A percentile compares a stretch with the other conserved stretches of the same genome.
These are phyloP conservation scores for Mus pahari DNA, from an alignment of 2,113 vertebrate species.

Conservation along the genomic window DNA sequence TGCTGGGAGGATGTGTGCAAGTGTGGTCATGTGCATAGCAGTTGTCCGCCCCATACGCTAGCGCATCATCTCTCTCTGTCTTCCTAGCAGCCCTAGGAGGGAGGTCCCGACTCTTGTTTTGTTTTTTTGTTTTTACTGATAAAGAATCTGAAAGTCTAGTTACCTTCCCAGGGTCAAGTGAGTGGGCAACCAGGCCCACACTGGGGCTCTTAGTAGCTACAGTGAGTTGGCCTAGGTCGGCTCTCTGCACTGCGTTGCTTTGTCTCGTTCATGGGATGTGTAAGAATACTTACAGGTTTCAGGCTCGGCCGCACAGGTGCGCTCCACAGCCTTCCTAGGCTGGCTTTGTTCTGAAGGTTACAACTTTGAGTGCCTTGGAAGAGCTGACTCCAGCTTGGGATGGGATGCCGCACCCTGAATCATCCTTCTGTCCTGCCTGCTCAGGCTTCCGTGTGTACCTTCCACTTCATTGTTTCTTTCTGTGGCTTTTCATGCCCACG, in stretches of 20 bases:
- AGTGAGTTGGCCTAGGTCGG: not conserved
- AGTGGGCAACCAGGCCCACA: not conserved
- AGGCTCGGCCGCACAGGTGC: not conserved
- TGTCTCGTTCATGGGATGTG: not conserved
- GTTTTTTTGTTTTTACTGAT: not conserved
- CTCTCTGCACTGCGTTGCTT: not conserved
- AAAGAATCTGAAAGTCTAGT: not conserved
- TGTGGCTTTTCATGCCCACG: not conserved
- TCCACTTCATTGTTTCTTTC: not conserved
- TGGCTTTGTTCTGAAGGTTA: not conserved
- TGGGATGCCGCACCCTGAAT: not conserved
- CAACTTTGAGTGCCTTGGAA: not conserved
- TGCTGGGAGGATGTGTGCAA: not conserved
- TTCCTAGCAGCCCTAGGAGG: not conserved
- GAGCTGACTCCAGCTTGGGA: not conserved
- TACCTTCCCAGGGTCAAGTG: not conserved
- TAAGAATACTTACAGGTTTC: not conserved
- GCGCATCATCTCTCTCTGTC: rapidly evolving
- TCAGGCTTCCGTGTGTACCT: not conserved
- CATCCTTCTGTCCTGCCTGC: not conserved
- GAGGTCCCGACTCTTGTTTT: not conserved
- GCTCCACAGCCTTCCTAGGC: not conserved
- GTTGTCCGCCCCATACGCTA: rapidly evolving
- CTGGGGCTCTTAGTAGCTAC: not conserved
- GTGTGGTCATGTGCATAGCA: rapidly evolving